These are phyloP conservation scores for Danaus melanippus DNA, from an alignment of 1,140 invertebrate species.

Conservation along the genomic window DNA sequence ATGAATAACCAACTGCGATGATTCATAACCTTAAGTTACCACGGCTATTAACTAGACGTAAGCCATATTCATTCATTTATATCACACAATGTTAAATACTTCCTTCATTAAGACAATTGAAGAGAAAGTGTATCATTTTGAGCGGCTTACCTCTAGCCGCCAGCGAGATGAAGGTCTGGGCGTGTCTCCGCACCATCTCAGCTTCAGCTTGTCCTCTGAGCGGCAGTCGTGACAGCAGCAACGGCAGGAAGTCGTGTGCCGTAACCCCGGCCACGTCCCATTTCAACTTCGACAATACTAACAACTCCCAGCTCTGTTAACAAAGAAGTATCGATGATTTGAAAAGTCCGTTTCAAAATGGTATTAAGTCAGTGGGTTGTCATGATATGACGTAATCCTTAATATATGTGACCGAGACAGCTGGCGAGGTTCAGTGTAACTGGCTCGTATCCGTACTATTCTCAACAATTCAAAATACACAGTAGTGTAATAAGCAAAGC, in stretches of 20 bases:
- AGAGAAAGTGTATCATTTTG: neutral
- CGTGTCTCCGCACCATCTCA: constrained; percentile 79
- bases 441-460: too few species aligned
- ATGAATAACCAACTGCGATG: too few species aligned
- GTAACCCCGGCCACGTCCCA: constrained; percentile 88
- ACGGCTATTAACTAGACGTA: too few species aligned
- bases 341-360: constrained; percentile 1
- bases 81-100: too few species aligned
- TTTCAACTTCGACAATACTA: constrained; percentile 83
- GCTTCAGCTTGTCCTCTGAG: constrained; percentile 69
- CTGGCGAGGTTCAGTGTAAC: too few species aligned
- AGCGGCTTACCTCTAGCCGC: constrained; percentile 80
- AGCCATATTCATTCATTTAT: too few species aligned
- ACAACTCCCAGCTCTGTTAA: constrained; percentile 86
- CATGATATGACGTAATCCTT: too few species aligned
- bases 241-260: constrained; percentile 84
- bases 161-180: constrained; percentile 85
- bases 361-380: too few species aligned
- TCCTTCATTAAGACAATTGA: too few species aligned
- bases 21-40: too few species aligned
- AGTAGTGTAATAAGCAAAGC: constrained; percentile 8
- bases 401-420: too few species aligned
- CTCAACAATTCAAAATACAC: constrained; percentile 6
- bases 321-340: constrained; percentile 24
- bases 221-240: constrained; percentile 78